phyloP scores from a whole-genome alignment of 37 sponge, comb jelly and placozoan genomes.

The Geodia barretti region DNA sequence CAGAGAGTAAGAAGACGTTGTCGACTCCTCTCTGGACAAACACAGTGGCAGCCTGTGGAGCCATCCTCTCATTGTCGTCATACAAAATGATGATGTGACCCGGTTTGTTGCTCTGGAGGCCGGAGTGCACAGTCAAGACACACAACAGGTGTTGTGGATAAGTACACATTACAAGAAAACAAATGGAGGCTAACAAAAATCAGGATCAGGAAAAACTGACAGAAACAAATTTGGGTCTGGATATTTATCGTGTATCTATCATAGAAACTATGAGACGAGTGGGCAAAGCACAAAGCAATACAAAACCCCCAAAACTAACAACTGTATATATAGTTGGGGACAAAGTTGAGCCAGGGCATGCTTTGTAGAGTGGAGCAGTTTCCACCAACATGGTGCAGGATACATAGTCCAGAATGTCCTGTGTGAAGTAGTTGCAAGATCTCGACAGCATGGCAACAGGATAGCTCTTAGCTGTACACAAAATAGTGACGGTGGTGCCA shows the following conservation, averaged over 20 bases:
- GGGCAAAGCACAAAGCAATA: no score
- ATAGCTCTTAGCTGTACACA: constrained; percentile 76
- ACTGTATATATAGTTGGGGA: no score
- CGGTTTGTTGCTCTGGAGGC: constrained; percentile 84
- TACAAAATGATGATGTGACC: constrained; percentile 95
- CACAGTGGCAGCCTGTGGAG: constrained; percentile 85
- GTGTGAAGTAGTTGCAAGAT: constrained; percentile 95
- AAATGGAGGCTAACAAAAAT: no score
- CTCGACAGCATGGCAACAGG: constrained; percentile 87
- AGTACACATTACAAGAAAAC: not conserved
- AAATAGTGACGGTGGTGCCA: not conserved
- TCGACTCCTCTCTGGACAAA: constrained; percentile 95
- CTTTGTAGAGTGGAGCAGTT: no score
- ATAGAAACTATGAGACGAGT: no score
- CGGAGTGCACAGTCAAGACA: constrained; percentile 1
- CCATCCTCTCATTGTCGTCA: constrained; percentile 97
- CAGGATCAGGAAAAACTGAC: no score
- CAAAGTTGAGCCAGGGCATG: no score
- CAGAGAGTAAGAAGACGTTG: constrained; percentile 97
- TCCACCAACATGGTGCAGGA: no score
- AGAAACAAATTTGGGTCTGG: no score
- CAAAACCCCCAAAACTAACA: no score
- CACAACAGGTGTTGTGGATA: not conserved
- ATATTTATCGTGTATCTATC: no score
- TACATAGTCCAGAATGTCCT: constrained; percentile 94